phyloP scores from a whole-genome alignment of 1,140 invertebrate species.

The Diabrotica virgifera region DNA sequence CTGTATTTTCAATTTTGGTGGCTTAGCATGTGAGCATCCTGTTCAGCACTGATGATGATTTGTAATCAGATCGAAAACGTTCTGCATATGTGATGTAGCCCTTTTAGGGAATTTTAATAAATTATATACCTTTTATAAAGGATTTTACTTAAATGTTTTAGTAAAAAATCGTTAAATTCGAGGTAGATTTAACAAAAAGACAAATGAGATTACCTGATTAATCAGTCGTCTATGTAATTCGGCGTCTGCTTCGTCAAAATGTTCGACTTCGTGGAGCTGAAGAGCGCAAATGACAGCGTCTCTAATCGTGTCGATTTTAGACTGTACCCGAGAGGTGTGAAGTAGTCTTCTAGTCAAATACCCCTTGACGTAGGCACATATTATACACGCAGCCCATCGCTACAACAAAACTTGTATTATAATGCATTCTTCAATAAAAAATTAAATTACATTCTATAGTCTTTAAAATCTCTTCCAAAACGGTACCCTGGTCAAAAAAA shows the following conservation, averaged over 20 bases:
- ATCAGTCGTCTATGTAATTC: conserved; percentile 60
- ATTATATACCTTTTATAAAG: no score
- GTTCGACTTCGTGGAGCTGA: conserved; percentile 67
- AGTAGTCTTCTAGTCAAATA: conserved; percentile 76
- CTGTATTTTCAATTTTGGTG: no score
- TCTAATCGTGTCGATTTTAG: conserved; percentile 75
- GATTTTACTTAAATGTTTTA: background rate
- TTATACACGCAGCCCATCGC: conserved; percentile 61
- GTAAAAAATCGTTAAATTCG: background rate
- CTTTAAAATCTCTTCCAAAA: no score
- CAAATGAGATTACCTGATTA: conserved; percentile 54
- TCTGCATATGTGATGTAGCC: background rate
- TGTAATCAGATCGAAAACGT: no score
- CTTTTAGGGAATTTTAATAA: background rate
- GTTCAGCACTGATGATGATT: no score
- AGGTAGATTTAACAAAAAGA: background rate
- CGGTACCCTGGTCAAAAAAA: no score
- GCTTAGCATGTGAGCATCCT: no score
- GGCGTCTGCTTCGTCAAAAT: conserved; percentile 60
- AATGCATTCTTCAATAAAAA: no score
- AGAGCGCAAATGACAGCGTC: conserved; percentile 74
- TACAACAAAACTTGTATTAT: conserved; percentile 32
- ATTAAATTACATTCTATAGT: no score
- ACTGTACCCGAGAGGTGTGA: conserved; percentile 74
- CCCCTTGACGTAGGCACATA: conserved; percentile 74